phyloP scores from a whole-genome alignment of 2,888 invertebrate species.

The Unio delphinus region DNA sequence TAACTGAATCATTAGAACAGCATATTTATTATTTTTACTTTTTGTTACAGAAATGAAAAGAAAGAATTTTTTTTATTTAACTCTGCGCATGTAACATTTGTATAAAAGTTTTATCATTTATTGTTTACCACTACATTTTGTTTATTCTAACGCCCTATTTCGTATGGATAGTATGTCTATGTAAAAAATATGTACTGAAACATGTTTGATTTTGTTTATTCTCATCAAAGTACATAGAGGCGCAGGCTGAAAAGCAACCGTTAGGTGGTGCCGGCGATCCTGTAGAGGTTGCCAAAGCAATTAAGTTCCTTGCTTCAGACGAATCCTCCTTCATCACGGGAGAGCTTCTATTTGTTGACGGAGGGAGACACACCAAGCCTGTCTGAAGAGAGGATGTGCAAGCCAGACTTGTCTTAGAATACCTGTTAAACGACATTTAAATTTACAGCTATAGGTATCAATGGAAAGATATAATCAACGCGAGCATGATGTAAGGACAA shows the following conservation, averaged over 20 bases:
- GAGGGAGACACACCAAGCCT: slow-evolving; percentile 80
- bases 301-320: slow-evolving; percentile 90
- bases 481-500: too few relatives aligned
- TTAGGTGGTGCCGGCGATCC: slow-evolving; percentile 86
- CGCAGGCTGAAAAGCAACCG: slow-evolving; percentile 89
- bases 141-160: too few relatives aligned
- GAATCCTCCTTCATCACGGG: slow-evolving; percentile 90
- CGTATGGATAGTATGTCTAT: background rate
- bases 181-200: background rate
- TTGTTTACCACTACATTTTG: background rate
- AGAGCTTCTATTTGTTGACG: slow-evolving; percentile 89
- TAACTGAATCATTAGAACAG: too few relatives aligned
- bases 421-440: too few relatives aligned
- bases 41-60: too few relatives aligned
- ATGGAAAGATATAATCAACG: too few relatives aligned
- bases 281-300: slow-evolving; percentile 88
- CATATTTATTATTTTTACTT: too few relatives aligned
- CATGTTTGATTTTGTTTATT: background rate
- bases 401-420: too few relatives aligned
- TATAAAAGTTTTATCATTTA: background rate
- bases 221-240: slow-evolving; percentile 81
- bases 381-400: too few relatives aligned
- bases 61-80: too few relatives aligned
- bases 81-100: background rate
- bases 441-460: too few relatives aligned